Conservation (phyloP, 2,888 invertebrate species). For the Lasioglossum calceatum region DNA sequence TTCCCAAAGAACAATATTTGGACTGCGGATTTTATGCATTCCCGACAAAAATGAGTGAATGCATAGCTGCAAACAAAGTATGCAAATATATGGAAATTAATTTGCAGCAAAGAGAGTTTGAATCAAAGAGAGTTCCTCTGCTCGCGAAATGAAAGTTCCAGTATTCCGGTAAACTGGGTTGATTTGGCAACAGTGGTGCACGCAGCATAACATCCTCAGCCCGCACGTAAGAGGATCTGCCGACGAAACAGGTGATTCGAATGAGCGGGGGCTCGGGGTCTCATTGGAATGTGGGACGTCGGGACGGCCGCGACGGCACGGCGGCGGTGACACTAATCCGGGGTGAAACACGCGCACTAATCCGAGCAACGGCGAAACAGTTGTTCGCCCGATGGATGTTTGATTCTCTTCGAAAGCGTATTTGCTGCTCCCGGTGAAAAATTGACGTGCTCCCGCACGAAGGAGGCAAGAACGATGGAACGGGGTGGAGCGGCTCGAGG, state of each 20-base stretch:
- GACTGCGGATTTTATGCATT: too few species aligned
- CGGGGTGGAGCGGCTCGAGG: constrained; percentile 30
- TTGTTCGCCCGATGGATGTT: constrained; percentile 31
- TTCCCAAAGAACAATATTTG: background rate
- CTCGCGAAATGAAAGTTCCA: background rate
- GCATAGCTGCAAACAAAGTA: background rate
- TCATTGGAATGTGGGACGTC: background rate
- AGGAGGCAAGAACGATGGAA: constrained; percentile 50
- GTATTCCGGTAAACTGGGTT: background rate
- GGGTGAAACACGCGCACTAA: constrained; percentile 1
- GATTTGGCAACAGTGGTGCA: background rate
- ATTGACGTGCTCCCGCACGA: constrained; percentile 48
- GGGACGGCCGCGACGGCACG: background rate
- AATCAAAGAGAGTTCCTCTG: background rate
- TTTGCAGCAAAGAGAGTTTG: too few species aligned
- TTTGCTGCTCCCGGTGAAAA: constrained; percentile 39
- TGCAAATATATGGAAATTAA: background rate
- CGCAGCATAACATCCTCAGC: background rate
- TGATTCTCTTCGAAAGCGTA: constrained; percentile 40
- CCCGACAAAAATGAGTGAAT: too few species aligned
- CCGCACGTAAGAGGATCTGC: background rate
- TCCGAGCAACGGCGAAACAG: constrained; percentile 5
- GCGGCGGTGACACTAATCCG: background rate
- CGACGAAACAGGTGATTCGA: background rate
- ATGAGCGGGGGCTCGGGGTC: background rate